Evolutionary conservation across 2,888 invertebrate species (phyloP).

Genomic region (Bedellia somnulentella): DNA sequence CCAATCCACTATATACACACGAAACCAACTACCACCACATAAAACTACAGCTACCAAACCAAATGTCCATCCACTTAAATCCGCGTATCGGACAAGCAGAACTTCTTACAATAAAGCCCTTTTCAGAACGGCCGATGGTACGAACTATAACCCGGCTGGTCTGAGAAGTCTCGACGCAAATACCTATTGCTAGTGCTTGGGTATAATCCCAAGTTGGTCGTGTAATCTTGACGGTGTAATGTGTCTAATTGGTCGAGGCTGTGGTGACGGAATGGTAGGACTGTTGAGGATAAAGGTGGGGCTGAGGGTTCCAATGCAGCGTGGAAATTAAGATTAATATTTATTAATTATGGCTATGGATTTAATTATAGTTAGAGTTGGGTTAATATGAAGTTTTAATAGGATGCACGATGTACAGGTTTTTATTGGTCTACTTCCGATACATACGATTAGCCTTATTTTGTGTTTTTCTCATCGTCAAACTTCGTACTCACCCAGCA

Average conservation of each 20-base stretch:
- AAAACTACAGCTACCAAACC: constrained; percentile 17
- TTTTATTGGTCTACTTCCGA: no score
- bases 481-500: no score
- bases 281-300: background rate
- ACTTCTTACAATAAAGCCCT: constrained; percentile 53
- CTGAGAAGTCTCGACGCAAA: constrained; percentile 37
- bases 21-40: constrained; percentile 8
- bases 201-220: constrained; percentile 32
- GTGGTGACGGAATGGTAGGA: constrained; percentile 42
- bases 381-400: no score
- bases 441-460: no score
- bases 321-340: constrained; percentile 22
- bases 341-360: no score
- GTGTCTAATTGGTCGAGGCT: constrained; percentile 52
- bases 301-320: constrained; percentile 21
- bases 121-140: constrained; percentile 58
- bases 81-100: constrained; percentile 45
- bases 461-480: no score
- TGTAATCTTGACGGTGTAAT: constrained; percentile 41
- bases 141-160: constrained; percentile 35
- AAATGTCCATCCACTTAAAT: constrained; percentile 40
- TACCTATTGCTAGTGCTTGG: constrained; percentile 22
- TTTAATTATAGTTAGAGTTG: no score
- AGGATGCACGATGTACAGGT: no score
- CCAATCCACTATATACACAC: constrained; percentile 3